Conservation (phyloP, 2,113 vertebrate species). For the Myrmecobius fasciatus region DNA sequence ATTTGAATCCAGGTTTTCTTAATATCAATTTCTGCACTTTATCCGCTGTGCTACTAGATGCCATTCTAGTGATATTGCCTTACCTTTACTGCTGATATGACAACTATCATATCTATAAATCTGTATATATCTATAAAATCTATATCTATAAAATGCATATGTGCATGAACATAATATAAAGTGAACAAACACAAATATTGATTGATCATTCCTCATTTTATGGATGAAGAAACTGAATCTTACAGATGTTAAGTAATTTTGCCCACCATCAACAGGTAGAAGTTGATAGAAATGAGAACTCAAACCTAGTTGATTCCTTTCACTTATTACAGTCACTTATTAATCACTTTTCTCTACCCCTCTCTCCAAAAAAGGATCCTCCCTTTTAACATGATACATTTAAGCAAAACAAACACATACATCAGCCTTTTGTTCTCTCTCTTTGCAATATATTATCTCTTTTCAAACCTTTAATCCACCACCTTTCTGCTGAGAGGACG, state of each 20-base stretch:
- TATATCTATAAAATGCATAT: too few relatives aligned
- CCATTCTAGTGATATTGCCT: background rate
- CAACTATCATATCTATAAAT: too few relatives aligned
- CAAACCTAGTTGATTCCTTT: background rate
- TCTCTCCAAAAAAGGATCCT: background rate
- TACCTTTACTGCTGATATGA: background rate
- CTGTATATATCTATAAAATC: too few relatives aligned
- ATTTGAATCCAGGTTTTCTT: background rate
- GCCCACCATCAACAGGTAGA: background rate
- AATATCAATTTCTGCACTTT: background rate
- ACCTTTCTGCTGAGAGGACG: background rate
- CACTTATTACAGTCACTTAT: background rate
- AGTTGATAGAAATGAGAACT: background rate
- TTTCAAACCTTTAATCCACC: background rate
- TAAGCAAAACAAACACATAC: background rate
- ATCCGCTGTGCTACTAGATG: background rate
- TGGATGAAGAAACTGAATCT: background rate
- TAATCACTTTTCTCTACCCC: background rate
- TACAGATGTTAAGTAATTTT: background rate
- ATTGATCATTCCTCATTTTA: background rate
- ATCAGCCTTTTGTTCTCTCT: background rate
- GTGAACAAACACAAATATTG: background rate
- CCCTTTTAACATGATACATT: background rate
- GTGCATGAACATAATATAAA: background rate
- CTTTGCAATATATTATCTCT: background rate